Evolutionary conservation across 2,797 vertebrate genomes (phyloP).

Genomic region (Sphenopsis melanotis): DNA sequence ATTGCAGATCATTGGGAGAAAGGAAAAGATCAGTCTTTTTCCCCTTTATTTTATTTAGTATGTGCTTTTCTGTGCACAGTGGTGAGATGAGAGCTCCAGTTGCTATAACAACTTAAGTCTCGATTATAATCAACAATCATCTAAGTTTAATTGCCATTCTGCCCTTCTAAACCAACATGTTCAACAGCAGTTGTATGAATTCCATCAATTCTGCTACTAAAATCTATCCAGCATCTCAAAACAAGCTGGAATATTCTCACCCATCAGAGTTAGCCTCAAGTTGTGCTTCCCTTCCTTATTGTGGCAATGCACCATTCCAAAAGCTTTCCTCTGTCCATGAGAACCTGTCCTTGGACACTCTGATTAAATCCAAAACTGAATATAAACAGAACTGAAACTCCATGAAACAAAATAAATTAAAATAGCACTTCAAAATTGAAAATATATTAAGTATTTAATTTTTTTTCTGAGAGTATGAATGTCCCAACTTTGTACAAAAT

Average conservation of each 20-base stretch:
- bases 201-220: neutral
- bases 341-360: neutral
- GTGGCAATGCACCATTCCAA: neutral
- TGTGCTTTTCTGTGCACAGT: neutral
- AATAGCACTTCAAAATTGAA: neutral
- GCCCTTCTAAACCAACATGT: neutral
- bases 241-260: neutral
- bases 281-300: neutral
- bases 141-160: slow-evolving; percentile 27
- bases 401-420: neutral
- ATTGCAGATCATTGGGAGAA: neutral
- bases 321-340: neutral
- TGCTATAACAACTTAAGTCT: slow-evolving; percentile 57
- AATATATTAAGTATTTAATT: neutral
- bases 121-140: slow-evolving; percentile 37
- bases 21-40: neutral
- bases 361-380: neutral
- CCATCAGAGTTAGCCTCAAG: neutral
- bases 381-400: neutral
- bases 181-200: neutral
- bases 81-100: neutral
- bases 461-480: neutral
- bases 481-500: neutral
- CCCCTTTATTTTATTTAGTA: neutral
- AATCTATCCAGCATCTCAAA: neutral